These are phyloP conservation scores for Neelides folsomi DNA, from an alignment of 2,888 invertebrate species.

Conservation along the genomic window DNA sequence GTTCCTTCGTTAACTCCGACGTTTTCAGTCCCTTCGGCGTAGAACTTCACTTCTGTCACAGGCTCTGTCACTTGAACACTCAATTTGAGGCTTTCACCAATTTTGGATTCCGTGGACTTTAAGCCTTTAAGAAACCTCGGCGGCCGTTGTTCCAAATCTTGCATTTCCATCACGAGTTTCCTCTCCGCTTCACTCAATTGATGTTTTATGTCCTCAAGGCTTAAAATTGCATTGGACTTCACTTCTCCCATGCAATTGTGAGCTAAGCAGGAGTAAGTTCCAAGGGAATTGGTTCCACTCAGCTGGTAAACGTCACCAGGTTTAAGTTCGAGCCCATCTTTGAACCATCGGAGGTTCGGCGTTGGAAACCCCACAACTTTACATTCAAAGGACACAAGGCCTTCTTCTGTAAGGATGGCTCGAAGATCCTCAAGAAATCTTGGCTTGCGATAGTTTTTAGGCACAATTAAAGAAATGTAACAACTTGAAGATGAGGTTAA, in stretches of 20 bases:
- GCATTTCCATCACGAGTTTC: constrained; percentile 50
- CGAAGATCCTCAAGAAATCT: constrained; percentile 79
- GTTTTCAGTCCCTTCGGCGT: constrained; percentile 46
- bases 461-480: constrained; percentile 48
- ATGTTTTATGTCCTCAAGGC: constrained; percentile 79
- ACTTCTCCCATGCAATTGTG: constrained; percentile 83
- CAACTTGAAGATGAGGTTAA: constrained; percentile 18
- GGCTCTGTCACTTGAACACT: constrained; percentile 73
- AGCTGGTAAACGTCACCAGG: constrained; percentile 85
- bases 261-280: constrained; percentile 79
- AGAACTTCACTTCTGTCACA: constrained; percentile 60
- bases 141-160: constrained; percentile 50
- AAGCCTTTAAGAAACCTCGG: constrained; percentile 69
- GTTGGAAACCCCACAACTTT: constrained; percentile 81
- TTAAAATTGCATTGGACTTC: constrained; percentile 70
- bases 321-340: constrained; percentile 79
- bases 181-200: constrained; percentile 77
- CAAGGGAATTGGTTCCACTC: constrained; percentile 69
- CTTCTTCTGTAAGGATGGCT: constrained; percentile 79
- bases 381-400: constrained; percentile 81
- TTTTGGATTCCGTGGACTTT: constrained; percentile 66
- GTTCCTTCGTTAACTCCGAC: constrained; percentile 45
- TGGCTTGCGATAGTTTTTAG: constrained; percentile 77
- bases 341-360: constrained; percentile 75
- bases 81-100: constrained; percentile 68